Evolutionary conservation across 2,797 vertebrate species (phyloP).

Genomic region (Microctenopoma steveboyesi): DNA sequence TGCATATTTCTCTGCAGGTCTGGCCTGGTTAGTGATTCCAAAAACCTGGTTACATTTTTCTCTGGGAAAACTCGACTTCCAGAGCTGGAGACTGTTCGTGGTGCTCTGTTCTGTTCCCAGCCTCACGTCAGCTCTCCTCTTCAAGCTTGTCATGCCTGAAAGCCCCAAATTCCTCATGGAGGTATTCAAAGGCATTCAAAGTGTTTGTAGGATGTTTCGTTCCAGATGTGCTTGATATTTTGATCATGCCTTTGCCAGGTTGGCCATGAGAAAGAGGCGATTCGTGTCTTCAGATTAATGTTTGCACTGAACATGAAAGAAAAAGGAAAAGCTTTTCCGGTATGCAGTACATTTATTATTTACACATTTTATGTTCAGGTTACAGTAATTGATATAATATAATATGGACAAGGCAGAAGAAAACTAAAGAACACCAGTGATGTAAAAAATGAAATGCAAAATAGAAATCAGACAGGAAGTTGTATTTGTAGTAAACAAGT

Average conservation of each 20-base stretch:
- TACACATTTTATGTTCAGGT: too few species aligned
- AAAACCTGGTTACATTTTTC: slow-evolving; percentile 63
- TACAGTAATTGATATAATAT: too few species aligned
- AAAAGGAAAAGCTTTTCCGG: slow-evolving; percentile 64
- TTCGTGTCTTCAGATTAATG: slow-evolving; percentile 79
- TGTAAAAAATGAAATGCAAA: background rate
- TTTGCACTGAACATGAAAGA: slow-evolving; percentile 74
- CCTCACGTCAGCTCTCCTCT: slow-evolving; percentile 81
- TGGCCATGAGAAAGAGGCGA: slow-evolving; percentile 73
- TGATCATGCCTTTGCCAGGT: slow-evolving; percentile 57
- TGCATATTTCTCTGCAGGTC: slow-evolving; percentile 61
- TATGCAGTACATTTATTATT: slow-evolving; percentile 36
- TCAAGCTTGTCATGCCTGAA: slow-evolving; percentile 80
- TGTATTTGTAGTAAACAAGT: background rate
- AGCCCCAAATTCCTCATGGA: slow-evolving; percentile 87
- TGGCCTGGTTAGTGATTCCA: slow-evolving; percentile 85
- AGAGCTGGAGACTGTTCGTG: slow-evolving; percentile 85
- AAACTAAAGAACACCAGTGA: background rate
- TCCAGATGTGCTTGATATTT: background rate
- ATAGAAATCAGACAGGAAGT: background rate
- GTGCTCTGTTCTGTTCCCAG: slow-evolving; percentile 83
- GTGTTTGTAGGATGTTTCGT: background rate
- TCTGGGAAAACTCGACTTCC: slow-evolving; percentile 69
- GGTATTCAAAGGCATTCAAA: slow-evolving; percentile 55
- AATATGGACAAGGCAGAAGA: background rate